Evolutionary conservation across 2,797 vertebrate genomes (phyloP).

Genomic region (Rhinichthys osculus): DNA sequence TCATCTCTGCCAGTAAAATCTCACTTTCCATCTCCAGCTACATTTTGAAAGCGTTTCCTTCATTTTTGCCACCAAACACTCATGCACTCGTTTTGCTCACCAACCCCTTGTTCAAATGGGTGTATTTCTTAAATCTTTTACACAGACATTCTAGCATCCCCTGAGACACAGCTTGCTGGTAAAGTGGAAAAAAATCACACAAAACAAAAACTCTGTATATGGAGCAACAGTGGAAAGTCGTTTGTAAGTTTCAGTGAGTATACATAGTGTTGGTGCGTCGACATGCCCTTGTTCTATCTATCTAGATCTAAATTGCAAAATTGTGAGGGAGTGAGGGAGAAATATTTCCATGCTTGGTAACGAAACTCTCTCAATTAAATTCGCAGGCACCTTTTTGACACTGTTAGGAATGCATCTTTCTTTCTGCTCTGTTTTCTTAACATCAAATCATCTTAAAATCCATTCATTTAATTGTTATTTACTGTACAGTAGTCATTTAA

Average conservation of each 20-base stretch:
- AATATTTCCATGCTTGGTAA: background rate
- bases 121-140: slow-evolving; percentile 26
- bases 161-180: slow-evolving; percentile 65
- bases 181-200: slow-evolving; percentile 67
- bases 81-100: background rate
- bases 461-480: background rate
- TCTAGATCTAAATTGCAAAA: background rate
- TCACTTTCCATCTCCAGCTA: slow-evolving; percentile 20
- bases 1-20: background rate
- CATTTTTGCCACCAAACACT: slow-evolving; percentile 7
- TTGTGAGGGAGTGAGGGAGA: background rate
- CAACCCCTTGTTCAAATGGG: background rate
- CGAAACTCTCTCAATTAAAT: slow-evolving; percentile 5
- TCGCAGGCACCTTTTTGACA: background rate
- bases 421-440: background rate
- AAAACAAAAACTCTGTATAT: slow-evolving; percentile 74
- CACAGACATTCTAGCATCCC: slow-evolving; percentile 58
- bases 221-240: slow-evolving; percentile 79
- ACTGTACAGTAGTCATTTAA: background rate
- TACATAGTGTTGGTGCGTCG: background rate
- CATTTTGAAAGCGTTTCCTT: slow-evolving; percentile 5
- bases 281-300: background rate
- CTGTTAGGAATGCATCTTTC: background rate
- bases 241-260: slow-evolving; percentile 44
- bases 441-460: background rate